Conservation (phyloP, 2,797 vertebrate genomes). For the Phataginus tricuspis region DNA sequence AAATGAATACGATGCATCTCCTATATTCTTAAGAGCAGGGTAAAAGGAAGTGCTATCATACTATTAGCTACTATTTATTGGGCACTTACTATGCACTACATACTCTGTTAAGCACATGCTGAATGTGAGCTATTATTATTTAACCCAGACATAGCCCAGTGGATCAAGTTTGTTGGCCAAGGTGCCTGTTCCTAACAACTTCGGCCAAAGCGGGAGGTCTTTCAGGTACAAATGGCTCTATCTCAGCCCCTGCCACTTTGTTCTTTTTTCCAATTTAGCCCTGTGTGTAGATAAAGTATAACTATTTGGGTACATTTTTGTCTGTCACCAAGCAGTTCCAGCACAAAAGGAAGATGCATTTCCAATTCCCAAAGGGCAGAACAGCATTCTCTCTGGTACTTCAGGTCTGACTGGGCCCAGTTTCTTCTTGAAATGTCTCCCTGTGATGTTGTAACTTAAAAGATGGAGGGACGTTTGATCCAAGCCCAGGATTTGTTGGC, state of each 20-base stretch:
- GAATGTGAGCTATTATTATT: not conserved
- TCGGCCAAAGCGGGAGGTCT: not conserved
- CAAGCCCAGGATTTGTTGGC: constrained; percentile 75
- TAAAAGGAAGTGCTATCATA: not conserved
- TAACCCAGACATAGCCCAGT: not conserved
- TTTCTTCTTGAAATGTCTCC: constrained; percentile 67
- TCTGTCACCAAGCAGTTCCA: constrained; percentile 33
- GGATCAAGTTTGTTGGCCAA: not conserved
- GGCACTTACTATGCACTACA: not conserved
- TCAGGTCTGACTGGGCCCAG: constrained; percentile 50
- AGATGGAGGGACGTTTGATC: constrained; percentile 74
- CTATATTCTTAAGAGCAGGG: not conserved
- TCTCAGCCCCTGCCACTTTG: not conserved
- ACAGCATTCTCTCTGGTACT: constrained; percentile 20
- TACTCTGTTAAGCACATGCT: not conserved
- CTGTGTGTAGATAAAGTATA: not conserved
- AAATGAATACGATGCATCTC: not conserved
- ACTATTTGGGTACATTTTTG: constrained; percentile 53
- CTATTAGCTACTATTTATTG: not conserved
- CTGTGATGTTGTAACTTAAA: constrained; percentile 77
- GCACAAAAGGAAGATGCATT: constrained; percentile 24
- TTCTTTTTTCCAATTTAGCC: not conserved
- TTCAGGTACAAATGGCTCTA: not conserved
- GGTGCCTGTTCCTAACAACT: not conserved
- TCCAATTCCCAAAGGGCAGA: constrained; percentile 55